Conservation (phyloP, 2,888 invertebrate genomes). For the Schizaphis graminum region DNA sequence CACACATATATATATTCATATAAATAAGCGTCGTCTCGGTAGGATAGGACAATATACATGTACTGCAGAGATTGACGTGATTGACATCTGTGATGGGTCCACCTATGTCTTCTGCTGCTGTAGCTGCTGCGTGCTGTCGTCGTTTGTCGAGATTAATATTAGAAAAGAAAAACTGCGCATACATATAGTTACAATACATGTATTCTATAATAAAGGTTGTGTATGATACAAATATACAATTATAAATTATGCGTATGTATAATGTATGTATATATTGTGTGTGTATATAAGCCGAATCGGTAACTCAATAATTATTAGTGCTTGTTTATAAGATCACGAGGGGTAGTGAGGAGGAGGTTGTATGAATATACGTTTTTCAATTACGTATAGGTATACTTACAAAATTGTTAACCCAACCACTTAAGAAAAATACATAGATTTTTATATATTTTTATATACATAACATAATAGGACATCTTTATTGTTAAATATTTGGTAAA, state of each 20-base stretch:
- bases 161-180: not conserved
- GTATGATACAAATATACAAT: not conserved
- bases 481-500: not conserved
- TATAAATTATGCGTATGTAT: not conserved
- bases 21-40: not conserved
- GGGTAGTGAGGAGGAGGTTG: not conserved
- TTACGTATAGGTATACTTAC: not conserved
- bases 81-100: slow-evolving; percentile 3
- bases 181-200: not conserved
- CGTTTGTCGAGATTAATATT: not conserved
- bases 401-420: not conserved
- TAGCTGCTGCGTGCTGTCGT: not conserved
- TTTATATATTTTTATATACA: not conserved
- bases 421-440: not conserved
- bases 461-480: not conserved
- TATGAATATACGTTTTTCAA: not conserved
- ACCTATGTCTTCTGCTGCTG: not conserved
- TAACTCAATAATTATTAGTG: not conserved
- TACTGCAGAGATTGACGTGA: not conserved
- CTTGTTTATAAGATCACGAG: not conserved
- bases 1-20: not conserved
- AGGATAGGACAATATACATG: not conserved
- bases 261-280: not conserved
- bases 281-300: not conserved
- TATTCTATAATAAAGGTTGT: not conserved